Percentiles rank a stretch among this genome's conserved stretches.
phyloP scores from a whole-genome alignment of 2,113 vertebrate species.

The Capra hircus region DNA sequence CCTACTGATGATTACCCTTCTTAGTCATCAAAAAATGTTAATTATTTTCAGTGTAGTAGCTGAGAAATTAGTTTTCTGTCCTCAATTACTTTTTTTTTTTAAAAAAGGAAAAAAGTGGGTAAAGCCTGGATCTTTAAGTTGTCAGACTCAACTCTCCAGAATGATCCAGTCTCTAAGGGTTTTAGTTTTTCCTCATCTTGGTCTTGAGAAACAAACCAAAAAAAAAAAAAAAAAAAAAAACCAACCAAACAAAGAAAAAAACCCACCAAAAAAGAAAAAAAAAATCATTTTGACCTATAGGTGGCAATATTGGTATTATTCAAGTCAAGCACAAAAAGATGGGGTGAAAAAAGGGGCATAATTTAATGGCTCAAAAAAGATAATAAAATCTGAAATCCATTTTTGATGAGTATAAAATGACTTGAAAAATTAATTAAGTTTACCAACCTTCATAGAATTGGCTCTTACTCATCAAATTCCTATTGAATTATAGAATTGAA shows the following conservation, averaged over 20 bases:
- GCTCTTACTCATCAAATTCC: neutral
- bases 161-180: neutral
- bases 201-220: neutral
- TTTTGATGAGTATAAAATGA: neutral
- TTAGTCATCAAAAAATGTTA: neutral
- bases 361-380: neutral
- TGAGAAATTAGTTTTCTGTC: neutral
- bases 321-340: neutral
- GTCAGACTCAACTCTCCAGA: neutral
- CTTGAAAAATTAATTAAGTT: neutral
- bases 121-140: neutral
- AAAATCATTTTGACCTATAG: conserved; percentile 48
- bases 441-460: neutral
- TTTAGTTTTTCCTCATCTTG: neutral
- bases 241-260: neutral
- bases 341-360: neutral
- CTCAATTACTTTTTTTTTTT: neutral
- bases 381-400: neutral
- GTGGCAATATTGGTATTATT: conserved; percentile 47
- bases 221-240: neutral
- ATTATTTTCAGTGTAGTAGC: neutral
- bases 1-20: neutral
- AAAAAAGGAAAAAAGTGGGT: neutral
- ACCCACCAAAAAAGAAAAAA: neutral
- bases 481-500: neutral